A percentile compares a stretch with the other conserved stretches of the same genome.
phyloP scores from a whole-genome alignment of 2,888 invertebrate genomes.

The Mesorhabditis sp. region DNA sequence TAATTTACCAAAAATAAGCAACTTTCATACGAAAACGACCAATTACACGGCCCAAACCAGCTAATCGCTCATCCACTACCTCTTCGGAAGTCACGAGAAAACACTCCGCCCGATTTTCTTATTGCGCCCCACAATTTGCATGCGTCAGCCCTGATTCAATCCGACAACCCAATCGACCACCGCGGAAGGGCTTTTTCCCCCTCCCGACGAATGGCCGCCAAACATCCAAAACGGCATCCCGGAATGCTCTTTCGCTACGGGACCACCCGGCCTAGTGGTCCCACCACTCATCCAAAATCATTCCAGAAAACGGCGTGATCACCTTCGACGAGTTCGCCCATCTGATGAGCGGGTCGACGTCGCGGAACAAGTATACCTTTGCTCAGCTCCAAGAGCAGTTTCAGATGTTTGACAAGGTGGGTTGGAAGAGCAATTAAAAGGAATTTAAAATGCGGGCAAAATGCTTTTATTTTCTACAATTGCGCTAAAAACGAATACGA shows the following conservation, averaged over 20 bases:
- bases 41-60: not conserved
- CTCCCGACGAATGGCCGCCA: too few species aligned
- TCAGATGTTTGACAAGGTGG: constrained; percentile 52
- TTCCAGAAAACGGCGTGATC: constrained; percentile 54
- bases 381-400: constrained; percentile 50
- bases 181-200: too few species aligned
- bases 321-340: constrained; percentile 55
- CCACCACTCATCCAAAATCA: too few species aligned
- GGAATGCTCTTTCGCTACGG: too few species aligned
- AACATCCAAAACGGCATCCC: too few species aligned
- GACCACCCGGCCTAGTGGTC: too few species aligned
- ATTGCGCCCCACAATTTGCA: not conserved
- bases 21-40: not conserved
- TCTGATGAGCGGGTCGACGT: constrained; percentile 40
- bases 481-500: too few species aligned
- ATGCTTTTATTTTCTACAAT: too few species aligned
- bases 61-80: not conserved
- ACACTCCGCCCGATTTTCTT: not conserved
- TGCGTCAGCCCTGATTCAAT: constrained; percentile 3
- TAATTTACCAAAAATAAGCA: too few species aligned
- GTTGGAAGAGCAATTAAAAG: too few species aligned
- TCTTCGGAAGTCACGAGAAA: too few species aligned
- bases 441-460: too few species aligned
- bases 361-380: constrained; percentile 35
- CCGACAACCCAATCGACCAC: not conserved